Evolutionary conservation across 1,140 invertebrate genomes (phyloP), one percentile per base, ranked within the genome.

Genomic region (Lordiphosa stackelbergi): DNA sequence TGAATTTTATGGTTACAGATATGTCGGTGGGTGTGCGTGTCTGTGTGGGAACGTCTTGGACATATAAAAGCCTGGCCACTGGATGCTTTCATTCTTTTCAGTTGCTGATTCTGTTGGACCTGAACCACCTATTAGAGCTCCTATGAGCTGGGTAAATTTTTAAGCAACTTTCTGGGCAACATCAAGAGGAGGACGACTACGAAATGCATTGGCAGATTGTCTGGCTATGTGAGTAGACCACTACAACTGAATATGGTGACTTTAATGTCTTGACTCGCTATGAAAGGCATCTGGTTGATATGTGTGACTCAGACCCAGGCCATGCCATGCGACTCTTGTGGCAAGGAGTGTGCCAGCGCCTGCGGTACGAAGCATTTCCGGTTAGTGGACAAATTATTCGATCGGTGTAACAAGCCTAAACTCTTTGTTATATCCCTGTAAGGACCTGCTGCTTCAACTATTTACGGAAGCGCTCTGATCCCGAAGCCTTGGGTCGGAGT

Each of bases 291-390:
- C 5, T 78, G 78, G 55, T 19, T 73, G 7, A 43, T 84, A 56
- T 78, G 35, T 53, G 36, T 77, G 8, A 8, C 63, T 16, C 66
- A 34, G 34, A 62, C 43, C 4, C 60, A 65, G 40, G 87, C 88
- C n/a, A 63, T 90, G 12, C 88, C 89, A 3, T 91, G 90, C 31
- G 89, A 90, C 53, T 90, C 90, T 3, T 91, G 90, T 42, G 90
- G 90, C 7, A 89, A 88, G 48, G 90, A 91, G 56, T 91, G 90
- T 57, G 85, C 88, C 35, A 86, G 86, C 13, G 89, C 89, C 1
- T 91, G 90, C 41, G 90, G 90, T n/a, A 91, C 90, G 0, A 87
- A 90, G 19, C 88, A 90, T 48, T 90, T 90, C 71, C 73, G 90
- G 57, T 87, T 43, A 66, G 59, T 37, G 2, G 28, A 31, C 4